These are phyloP conservation scores for Myopa testacea DNA, from an alignment of 2,888 invertebrate genomes.

Conservation along the genomic window DNA sequence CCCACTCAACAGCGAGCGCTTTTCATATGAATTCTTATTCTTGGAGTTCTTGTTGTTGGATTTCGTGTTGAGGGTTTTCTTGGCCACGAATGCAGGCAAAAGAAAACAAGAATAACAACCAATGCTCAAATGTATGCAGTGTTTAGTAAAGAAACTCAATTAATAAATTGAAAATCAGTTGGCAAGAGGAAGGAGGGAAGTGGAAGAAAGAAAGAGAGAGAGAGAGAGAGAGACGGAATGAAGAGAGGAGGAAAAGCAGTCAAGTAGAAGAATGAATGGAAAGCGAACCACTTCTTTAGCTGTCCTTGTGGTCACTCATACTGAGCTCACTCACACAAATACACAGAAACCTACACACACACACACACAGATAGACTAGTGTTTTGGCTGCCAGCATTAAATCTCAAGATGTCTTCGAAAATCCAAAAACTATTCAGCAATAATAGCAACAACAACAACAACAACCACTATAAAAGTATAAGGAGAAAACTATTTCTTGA, in stretches of 20 bases:
- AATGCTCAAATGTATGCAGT: constrained; percentile 29
- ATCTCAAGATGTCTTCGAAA: constrained; percentile 7
- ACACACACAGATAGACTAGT: background rate
- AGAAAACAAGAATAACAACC: background rate
- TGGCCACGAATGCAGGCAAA: background rate
- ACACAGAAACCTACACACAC: background rate
- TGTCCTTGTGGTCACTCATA: background rate
- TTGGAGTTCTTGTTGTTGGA: background rate
- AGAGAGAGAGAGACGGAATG: background rate
- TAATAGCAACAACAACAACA: constrained; percentile 1
- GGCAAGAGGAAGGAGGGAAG: background rate
- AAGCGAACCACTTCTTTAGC: background rate
- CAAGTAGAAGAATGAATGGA: background rate
- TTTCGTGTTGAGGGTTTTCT: too few relatives aligned
- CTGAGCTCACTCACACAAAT: background rate
- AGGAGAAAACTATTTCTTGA: background rate
- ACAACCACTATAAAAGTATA: background rate
- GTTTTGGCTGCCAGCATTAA: background rate
- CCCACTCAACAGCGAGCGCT: background rate
- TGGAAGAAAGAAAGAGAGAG: background rate
- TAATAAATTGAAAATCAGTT: constrained; percentile 12
- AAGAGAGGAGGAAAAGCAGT: background rate
- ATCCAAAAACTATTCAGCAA: constrained; percentile 25
- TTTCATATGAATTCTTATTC: background rate
- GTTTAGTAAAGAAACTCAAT: constrained; percentile 22